Conservation (phyloP, 2,797 vertebrate genomes). For the Bradypus variegatus region DNA sequence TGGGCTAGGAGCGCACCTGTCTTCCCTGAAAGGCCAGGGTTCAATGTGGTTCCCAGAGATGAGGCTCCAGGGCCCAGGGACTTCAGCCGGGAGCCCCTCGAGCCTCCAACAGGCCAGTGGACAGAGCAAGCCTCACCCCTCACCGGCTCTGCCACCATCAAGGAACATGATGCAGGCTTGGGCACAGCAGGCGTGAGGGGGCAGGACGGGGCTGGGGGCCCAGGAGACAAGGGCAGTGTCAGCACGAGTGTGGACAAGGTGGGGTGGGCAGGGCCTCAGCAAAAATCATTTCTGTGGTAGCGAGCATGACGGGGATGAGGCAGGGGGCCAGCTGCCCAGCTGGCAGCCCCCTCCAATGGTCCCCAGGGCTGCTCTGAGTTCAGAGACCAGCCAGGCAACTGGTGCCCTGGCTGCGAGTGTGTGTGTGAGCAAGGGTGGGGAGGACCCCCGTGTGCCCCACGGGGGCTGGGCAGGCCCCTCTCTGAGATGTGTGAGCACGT, state of each 20-base stretch:
- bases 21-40: not conserved
- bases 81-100: not conserved
- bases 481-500: not conserved
- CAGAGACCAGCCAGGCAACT: not conserved
- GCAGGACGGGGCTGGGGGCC: not conserved
- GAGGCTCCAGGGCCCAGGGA: not conserved
- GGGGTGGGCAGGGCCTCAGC: not conserved
- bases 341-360: too few species aligned
- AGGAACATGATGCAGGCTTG: conserved; percentile 15
- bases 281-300: not conserved
- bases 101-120: not conserved
- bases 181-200: conserved; percentile 19
- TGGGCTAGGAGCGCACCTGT: not conserved
- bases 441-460: not conserved
- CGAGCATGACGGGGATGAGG: not conserved
- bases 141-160: not conserved
- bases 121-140: not conserved
- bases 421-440: not conserved
- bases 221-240: not conserved
- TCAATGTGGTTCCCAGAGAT: not conserved
- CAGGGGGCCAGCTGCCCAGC: not conserved
- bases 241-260: not conserved
- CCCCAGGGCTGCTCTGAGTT: too few species aligned
- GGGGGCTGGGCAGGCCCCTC: not conserved
- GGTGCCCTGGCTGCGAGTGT: not conserved